Evolutionary conservation across 2,888 invertebrate genomes (phyloP).

Genomic region (Drosophila picticornis): DNA sequence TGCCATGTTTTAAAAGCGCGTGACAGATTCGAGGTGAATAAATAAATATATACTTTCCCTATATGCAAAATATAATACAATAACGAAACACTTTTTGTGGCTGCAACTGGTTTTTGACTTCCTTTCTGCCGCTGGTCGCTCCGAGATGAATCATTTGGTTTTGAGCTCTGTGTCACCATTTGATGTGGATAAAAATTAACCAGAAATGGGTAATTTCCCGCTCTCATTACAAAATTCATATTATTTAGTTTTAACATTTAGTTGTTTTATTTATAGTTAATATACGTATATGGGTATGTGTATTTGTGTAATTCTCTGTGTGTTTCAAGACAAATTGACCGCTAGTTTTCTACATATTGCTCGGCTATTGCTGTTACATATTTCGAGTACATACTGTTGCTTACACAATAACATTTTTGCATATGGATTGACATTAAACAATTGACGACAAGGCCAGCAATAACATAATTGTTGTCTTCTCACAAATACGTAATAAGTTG

Average conservation of each 20-base stretch:
- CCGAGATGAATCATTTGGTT: slow-evolving; percentile 40
- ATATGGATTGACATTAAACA: slow-evolving; percentile 30
- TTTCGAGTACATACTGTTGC: slow-evolving; percentile 53
- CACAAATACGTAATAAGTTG: neutral
- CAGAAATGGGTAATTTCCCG: slow-evolving; percentile 22
- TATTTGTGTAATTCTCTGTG: slow-evolving; percentile 37
- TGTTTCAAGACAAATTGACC: slow-evolving; percentile 60
- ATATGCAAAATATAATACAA: neutral
- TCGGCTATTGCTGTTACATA: slow-evolving; percentile 45
- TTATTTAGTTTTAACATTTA: slow-evolving; percentile 52
- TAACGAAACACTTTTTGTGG: slow-evolving; percentile 18
- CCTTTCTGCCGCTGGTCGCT: slow-evolving; percentile 7
- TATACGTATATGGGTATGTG: slow-evolving; percentile 46
- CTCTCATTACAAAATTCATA: neutral
- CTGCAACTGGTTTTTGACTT: slow-evolving; percentile 36
- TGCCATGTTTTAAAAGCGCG: neutral
- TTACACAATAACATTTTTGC: slow-evolving; percentile 37
- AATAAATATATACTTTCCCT: slow-evolving; percentile 14
- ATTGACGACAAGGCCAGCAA: slow-evolving; percentile 51
- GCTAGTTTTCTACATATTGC: slow-evolving; percentile 33
- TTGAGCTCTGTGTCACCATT: slow-evolving; percentile 54
- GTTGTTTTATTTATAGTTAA: slow-evolving; percentile 66
- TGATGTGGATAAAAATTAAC: slow-evolving; percentile 5
- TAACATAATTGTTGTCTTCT: slow-evolving; percentile 48
- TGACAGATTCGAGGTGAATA: slow-evolving; percentile 8